These are phyloP conservation scores for Heliothis subflexa DNA, from an alignment of 1,140 invertebrate genomes.

Conservation along the genomic window DNA sequence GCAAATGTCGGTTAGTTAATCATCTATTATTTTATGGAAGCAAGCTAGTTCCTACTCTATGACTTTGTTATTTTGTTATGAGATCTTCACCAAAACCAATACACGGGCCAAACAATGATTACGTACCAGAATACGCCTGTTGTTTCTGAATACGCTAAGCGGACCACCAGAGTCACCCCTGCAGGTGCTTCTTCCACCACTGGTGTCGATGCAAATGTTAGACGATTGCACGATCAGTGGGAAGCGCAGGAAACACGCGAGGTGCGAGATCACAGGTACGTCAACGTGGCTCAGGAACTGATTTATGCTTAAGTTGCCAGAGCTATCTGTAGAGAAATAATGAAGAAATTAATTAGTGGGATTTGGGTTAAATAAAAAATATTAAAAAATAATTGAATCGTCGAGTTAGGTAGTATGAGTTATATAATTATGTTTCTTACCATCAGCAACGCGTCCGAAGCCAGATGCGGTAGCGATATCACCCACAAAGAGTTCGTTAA, in stretches of 20 bases:
- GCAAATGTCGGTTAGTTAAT: too few relatives aligned
- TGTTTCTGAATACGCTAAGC: conserved; percentile 42
- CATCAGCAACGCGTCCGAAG: conserved; percentile 59
- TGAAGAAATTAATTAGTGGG: neutral
- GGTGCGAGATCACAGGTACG: conserved; percentile 62
- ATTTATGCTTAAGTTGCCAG: conserved; percentile 42
- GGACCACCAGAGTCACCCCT: conserved; percentile 65
- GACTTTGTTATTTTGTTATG: too few relatives aligned
- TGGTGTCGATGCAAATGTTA: conserved; percentile 60
- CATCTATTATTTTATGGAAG: too few relatives aligned
- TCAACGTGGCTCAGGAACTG: conserved; percentile 61
- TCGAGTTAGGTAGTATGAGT: too few relatives aligned
- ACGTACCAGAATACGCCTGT: conserved; percentile 52
- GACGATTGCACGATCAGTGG: conserved; percentile 44
- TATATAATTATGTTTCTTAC: conserved; percentile 46
- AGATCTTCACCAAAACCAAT: too few relatives aligned
- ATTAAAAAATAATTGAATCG: neutral
- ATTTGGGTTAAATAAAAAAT: neutral
- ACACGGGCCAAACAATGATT: neutral
- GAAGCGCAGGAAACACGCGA: conserved; percentile 54
- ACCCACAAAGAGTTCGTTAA: conserved; percentile 56
- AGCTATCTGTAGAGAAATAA: conserved; percentile 43
- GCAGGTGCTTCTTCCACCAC: conserved; percentile 52
- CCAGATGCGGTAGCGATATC: conserved; percentile 56
- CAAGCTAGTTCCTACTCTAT: too few relatives aligned